Evolutionary conservation across 2,797 vertebrate genomes (phyloP), one percentile per base, ranked within the genome.

Genomic region (Acipenser ruthenus): DNA sequence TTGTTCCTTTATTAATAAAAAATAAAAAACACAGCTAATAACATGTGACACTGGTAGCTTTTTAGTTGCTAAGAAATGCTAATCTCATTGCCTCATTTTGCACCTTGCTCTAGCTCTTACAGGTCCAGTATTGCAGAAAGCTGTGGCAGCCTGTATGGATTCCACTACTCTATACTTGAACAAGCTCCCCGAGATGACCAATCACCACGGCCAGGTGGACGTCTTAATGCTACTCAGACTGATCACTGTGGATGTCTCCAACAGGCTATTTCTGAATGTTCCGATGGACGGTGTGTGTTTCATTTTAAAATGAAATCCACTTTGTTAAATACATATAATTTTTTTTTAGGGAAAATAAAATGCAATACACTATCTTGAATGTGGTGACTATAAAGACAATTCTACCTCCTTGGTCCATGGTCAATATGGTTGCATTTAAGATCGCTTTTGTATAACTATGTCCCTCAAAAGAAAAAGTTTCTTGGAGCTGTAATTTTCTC

Each of bases 191-290:
- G 87, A 93, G 8, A 75, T 89, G 62, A 90, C 83, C 0, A 80
- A 84, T 2, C 58, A 81, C 1, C 65, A 83, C 0, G 93, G 91
- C 64, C 89, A 87, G 0, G 81, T 96, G 71, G 86, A 98, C 0
- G 78, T 81, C 18, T 79, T 99, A 64, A 93, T 90, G 66, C 86
- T 99, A 47, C 89, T 99, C 81, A 87, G 96, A 67, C 70, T 88
- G 67, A 88, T 94, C 47, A 91, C 95, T 80, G 87, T 99, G 52
- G 93, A 99, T 75, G 84, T 94, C 1, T 94, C 95, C 50, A 99
- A 99, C 77, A 79, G 74, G 65, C 88, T 98, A 6, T 99, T 98
- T 72, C 88, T 99, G 0, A 78, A 91, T 65, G 92, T 98, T 64
- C 93, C 94, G 1, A 74, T 97, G 49, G 88, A 97, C 0, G 97